phyloP scores from a whole-genome alignment of 2,113 vertebrate genomes.

The Platysteira castanea region DNA sequence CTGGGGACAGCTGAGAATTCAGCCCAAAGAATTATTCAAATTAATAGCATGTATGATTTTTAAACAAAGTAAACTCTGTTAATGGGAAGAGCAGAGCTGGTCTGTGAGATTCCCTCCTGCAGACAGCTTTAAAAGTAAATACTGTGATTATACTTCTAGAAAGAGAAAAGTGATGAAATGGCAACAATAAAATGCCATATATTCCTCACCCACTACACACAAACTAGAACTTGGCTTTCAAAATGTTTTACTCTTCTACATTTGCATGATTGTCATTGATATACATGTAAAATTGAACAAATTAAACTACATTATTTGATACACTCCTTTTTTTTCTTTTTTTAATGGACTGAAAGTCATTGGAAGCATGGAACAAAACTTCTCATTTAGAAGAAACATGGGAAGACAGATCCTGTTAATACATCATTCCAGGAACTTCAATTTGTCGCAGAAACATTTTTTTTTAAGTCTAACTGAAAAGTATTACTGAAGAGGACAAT shows the following conservation, averaged over 20 bases:
- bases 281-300: not conserved
- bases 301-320: not conserved
- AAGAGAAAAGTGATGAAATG: not conserved
- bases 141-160: not conserved
- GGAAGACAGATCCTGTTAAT: not conserved
- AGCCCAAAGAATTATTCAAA: not conserved
- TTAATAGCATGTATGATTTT: not conserved
- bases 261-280: not conserved
- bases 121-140: not conserved
- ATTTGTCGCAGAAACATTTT: not conserved
- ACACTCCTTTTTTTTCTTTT: no score
- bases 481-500: not conserved
- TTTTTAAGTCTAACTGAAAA: no score
- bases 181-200: not conserved
- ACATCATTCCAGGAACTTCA: not conserved
- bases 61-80: not conserved
- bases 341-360: not conserved
- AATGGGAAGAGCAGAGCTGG: not conserved
- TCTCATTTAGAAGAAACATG: not conserved
- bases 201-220: not conserved
- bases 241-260: not conserved
- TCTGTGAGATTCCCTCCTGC: not conserved
- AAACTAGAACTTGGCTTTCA: not conserved
- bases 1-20: constrained; percentile 13
- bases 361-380: not conserved